phyloP scores from a whole-genome alignment of 2,888 invertebrate genomes.

The Ormia ochracea region DNA sequence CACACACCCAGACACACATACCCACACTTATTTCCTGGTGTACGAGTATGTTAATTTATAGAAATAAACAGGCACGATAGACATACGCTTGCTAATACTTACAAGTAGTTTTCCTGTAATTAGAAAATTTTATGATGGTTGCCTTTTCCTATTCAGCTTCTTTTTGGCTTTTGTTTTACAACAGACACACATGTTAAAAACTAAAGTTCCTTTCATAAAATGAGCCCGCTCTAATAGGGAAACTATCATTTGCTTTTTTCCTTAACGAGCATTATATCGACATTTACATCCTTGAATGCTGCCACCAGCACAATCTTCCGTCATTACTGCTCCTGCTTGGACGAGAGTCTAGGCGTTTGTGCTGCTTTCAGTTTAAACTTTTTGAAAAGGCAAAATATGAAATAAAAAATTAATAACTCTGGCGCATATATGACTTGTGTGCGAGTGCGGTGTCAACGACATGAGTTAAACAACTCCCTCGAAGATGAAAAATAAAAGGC shows the following conservation, averaged over 20 bases:
- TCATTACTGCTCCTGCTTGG: not conserved
- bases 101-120: conserved; percentile 61
- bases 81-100: conserved; percentile 18
- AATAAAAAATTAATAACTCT: not conserved
- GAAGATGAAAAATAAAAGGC: conserved; percentile 2
- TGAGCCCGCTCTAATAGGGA: conserved; percentile 1
- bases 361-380: conserved; percentile 11
- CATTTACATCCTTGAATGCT: conserved; percentile 8
- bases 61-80: conserved; percentile 23
- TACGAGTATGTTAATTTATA: not conserved
- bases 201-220: conserved; percentile 11
- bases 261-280: not conserved
- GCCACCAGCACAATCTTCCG: not conserved
- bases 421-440: not conserved
- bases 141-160: conserved; percentile 43
- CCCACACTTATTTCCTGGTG: too few species aligned
- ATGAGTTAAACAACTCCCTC: conserved; percentile 34
- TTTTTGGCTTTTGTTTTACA: conserved; percentile 25
- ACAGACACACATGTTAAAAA: not conserved
- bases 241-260: conserved; percentile 2
- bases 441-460: conserved; percentile 48
- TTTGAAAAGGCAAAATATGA: not conserved
- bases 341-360: not conserved
- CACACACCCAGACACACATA: not conserved
- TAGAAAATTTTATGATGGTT: conserved; percentile 61